Percentiles rank a stretch among this genome's conserved stretches.
phyloP scores from a whole-genome alignment of 2,797 vertebrate species.

The Danionella dracula region DNA sequence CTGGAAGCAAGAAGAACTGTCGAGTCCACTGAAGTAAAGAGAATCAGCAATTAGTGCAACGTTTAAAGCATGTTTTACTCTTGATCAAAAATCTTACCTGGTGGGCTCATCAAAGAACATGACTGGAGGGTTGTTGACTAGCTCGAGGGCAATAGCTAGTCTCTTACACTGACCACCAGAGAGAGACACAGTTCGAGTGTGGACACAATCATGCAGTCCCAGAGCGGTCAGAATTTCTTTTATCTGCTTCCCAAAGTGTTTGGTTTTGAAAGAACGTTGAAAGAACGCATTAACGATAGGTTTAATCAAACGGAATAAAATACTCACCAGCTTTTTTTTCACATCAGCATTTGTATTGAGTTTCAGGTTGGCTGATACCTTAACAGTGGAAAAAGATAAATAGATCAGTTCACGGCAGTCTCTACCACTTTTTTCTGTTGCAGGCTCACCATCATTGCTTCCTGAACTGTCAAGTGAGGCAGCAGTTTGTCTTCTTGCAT shows the following conservation, averaged over 20 bases:
- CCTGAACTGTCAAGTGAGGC: constrained; percentile 82
- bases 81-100: too few relatives aligned
- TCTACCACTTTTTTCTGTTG: not conserved
- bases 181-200: constrained; percentile 81
- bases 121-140: constrained; percentile 93
- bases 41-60: not conserved
- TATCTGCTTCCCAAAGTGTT: constrained; percentile 67
- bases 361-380: constrained; percentile 92
- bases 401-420: too few relatives aligned
- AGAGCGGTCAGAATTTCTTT: constrained; percentile 87
- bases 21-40: constrained; percentile 73
- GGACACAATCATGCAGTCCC: constrained; percentile 85
- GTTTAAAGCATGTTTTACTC: too few relatives aligned
- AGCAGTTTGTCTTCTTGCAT: constrained; percentile 94
- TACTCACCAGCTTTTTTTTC: constrained; percentile 85
- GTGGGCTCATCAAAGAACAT: constrained; percentile 98
- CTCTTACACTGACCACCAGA: constrained; percentile 90
- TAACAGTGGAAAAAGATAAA: not conserved
- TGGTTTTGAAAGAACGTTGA: too few relatives aligned
- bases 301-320: not conserved
- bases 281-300: not conserved
- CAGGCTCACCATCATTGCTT: constrained; percentile 83
- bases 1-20: constrained; percentile 91
- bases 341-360: constrained; percentile 82
- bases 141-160: constrained; percentile 87